Base-by-base conservation (phyloP, 2,888 invertebrate genomes). In the Celastrina argiolus region DNA sequence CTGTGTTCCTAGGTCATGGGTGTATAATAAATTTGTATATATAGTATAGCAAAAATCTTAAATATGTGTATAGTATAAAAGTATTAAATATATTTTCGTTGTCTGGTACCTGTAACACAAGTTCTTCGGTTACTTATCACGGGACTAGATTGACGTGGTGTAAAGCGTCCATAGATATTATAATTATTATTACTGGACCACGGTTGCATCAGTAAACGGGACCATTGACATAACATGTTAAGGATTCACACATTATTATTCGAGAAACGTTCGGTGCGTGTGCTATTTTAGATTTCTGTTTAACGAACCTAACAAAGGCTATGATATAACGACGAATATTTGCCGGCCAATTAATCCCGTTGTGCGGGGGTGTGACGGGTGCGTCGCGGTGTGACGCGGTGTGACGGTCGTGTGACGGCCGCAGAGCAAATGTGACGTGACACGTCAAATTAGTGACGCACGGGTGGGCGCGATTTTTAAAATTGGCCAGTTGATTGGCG, bases 371-470 rank as follows among this genome's bases (percentile, higher is more conserved):
- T 67, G 71, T 74, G 71, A 71, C 74, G 72, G 67, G 68, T 10
- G 31, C 65, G 69, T 73, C 70, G 71, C 74, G 73, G 72, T 10
- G 31, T 66, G 69, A 73, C 70, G 71, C 74, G 73, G 72, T 67
- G 70, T 74, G 71, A 71, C 74, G 72, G 68, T 68, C n/a, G 31
- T 66, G 69, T 72, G 80, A 80, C 82, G 79, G 78, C 78, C 79
- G 71, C 83, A 80, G 80, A 81, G 79, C 81, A 84, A 83, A 84
- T 86, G 83, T 84, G 83, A 87, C 84, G 85, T 87, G 84, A 84
- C 82, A 78, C 82, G 85, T 87, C 88, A 88, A 84, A 89, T 88
- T 88, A 88, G 84, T 84, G 79, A 88, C 83, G 85, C 84, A 81
- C 76, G 82, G 75, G 75, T 81, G 79, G 81, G 74, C 77, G 80